Evolutionary conservation across 92 coral and sea anemone species (phyloP).

Genomic region (Desmophyllum pertusum): DNA sequence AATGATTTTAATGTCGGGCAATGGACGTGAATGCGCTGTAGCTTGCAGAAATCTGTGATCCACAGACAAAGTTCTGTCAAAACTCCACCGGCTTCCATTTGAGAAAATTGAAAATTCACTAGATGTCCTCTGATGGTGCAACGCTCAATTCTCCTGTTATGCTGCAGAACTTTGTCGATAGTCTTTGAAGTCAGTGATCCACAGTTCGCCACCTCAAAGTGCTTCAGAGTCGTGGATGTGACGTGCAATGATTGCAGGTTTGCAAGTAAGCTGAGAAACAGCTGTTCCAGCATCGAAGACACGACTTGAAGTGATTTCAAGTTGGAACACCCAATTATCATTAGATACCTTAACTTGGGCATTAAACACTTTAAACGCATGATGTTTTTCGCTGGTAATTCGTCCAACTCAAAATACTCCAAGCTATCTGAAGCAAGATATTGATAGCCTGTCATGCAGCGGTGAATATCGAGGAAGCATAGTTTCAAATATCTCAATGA

Average conservation of each 20-base stretch:
- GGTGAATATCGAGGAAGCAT: conserved; percentile 17
- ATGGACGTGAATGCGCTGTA: conserved; percentile 27
- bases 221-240: conserved; percentile 20
- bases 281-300: conserved; percentile 16
- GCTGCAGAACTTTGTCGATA: conserved; percentile 6
- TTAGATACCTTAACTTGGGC: conserved; percentile 22
- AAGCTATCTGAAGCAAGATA: conserved; percentile 41
- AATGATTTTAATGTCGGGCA: conserved; percentile 36
- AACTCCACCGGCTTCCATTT: neutral
- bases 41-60: conserved; percentile 20
- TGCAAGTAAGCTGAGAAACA: conserved; percentile 12
- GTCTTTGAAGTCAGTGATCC: conserved; percentile 23
- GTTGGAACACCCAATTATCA: conserved; percentile 13
- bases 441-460: conserved; percentile 42
- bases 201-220: conserved; percentile 27
- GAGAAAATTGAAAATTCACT: conserved; percentile 2
- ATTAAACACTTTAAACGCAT: conserved; percentile 33
- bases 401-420: conserved; percentile 29
- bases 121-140: conserved; percentile 33
- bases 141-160: conserved; percentile 16
- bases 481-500: conserved; percentile 24
- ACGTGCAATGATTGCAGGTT: conserved; percentile 34
- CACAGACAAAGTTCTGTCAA: conserved; percentile 31
- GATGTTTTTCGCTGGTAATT: conserved; percentile 32
- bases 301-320: conserved; percentile 23